Base-by-base conservation (phyloP, 2,113 vertebrate species). In the Odobenus rosmarus region DNA sequence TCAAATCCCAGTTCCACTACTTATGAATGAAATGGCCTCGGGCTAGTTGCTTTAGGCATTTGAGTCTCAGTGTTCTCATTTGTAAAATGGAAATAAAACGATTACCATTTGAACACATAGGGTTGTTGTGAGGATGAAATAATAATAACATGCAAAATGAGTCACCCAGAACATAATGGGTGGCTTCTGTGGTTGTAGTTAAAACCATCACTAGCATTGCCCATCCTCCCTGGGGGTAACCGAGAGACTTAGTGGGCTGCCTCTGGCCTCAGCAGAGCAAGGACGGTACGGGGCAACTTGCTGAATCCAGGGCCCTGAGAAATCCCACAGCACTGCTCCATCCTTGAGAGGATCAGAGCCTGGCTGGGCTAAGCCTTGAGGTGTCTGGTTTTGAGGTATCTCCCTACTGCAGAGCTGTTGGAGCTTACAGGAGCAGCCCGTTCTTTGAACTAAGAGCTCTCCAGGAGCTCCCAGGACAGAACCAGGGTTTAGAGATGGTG, bases 141-240 rank as follows among this genome's bases (percentile, higher is more conserved):
- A 28, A 31, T 18, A 28, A 24, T 3, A 5, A 0, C 21, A 12
- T 61, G 31, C 59, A 1, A 1, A n/a, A 2, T 0, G 1, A 80
- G 33, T n/a, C 71, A 11, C 42, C n/a, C 26, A 18, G 87, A 19
- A 18, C 42, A 31, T 1, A 3, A 21, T 12, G 24, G 33, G 28
- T 2, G 26, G 74, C 49, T 69, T 86, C 51, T 12, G 13, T 49
- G 28, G 42, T 55, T 24, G 5, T 0, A 23, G 13, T 6, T 21
- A 3, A 61, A n/a, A 36, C 39, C 16, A 1, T 18, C 14, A 11
- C 14, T 53, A 0, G 31, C 64, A 0, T 5, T 26, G 8, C 33
- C 46, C 18, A 0, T 13, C 42, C 57, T 42, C 31, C 33, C 5
- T 39, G 33, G 39, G 55, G 69, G 9, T 31, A 46, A 31, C 1